Base-by-base conservation (phyloP, 2,888 invertebrate genomes). In the Euzophera pinguis region DNA sequence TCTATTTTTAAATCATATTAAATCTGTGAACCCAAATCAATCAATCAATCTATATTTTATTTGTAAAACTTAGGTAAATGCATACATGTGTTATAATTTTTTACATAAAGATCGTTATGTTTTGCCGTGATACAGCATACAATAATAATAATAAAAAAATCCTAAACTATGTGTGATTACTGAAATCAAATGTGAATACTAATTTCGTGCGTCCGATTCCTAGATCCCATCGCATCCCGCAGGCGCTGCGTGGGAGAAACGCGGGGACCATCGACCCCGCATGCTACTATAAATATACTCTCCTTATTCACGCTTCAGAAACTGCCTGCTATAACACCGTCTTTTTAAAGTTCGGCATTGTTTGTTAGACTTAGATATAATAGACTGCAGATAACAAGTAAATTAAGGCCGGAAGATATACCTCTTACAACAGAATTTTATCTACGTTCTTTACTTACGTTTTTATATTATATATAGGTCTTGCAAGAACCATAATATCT, bases 211-310 rank as follows among this genome's bases (percentile, higher is more conserved):
- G 22, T 14, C 12, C 12, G 37, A 49, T 49, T 74, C 76, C 71
- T 79, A 78, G 81, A 81, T 77, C 72, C 71, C 74, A 74, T 76
- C 71, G 72, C 61, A 64, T 64, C 65, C 63, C 65, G 64, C 66
- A 61, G 56, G 54, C 57, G 71, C 84, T 72, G 82, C 84, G 88
- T 86, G 86, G 84, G 88, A 85, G 85, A 85, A 70, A 69, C 22
- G n/a, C 62, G 68, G 69, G 82, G 85, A 80, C 79, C 88, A 68
- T 84, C 87, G 88, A 89, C 88, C 88, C 88, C 86, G 82, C 73
- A 67, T 72, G 74, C 71, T 69, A 75, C 88, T 89, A 89, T 85
- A 85, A 89, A 89, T 89, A 85, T 73, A 81, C 69, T 76, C 69
- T 76, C 69, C 74, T 79, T 78, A 79, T 81, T 77, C 83, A 76